Evolutionary conservation across 2,888 invertebrate genomes (phyloP).

Genomic region (Eupithecia abbreviata): DNA sequence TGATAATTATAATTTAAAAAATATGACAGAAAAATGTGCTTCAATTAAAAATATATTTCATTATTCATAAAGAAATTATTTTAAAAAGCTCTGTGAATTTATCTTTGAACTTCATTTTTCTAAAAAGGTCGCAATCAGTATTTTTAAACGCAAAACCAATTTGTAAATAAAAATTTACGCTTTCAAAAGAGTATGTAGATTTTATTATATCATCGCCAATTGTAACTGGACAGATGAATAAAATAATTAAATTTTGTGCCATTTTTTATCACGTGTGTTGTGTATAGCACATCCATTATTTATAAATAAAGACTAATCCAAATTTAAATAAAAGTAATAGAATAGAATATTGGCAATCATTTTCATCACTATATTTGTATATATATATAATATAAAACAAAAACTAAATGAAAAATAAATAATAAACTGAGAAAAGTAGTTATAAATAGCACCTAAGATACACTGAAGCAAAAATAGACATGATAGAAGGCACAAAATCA

Average conservation of each 20-base stretch:
- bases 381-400: slow-evolving; percentile 5
- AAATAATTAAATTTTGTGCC: slow-evolving; percentile 17
- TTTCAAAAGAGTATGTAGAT: slow-evolving; percentile 38
- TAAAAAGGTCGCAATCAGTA: neutral
- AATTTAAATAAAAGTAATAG: neutral
- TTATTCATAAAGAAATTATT: neutral
- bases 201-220: slow-evolving; percentile 44
- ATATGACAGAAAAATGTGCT: neutral
- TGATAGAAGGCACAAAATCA: slow-evolving; percentile 27
- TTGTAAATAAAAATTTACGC: slow-evolving; percentile 29
- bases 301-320: slow-evolving; percentile 11
- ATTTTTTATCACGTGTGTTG: slow-evolving; percentile 13
- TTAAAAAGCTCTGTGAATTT: neutral
- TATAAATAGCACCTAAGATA: slow-evolving; percentile 6
- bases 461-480: slow-evolving; percentile 17
- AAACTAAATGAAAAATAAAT: slow-evolving; percentile 21
- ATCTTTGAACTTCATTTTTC: slow-evolving; percentile 3
- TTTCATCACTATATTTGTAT: neutral
- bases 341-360: neutral
- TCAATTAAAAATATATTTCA: neutral
- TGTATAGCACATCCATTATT: slow-evolving; percentile 19
- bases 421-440: slow-evolving; percentile 2
- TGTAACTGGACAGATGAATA: slow-evolving; percentile 46
- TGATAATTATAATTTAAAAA: neutral
- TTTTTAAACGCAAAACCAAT: slow-evolving; percentile 2